These are phyloP conservation scores for Carlito syrichta DNA, from an alignment of 2,113 vertebrate species.

Conservation along the genomic window DNA sequence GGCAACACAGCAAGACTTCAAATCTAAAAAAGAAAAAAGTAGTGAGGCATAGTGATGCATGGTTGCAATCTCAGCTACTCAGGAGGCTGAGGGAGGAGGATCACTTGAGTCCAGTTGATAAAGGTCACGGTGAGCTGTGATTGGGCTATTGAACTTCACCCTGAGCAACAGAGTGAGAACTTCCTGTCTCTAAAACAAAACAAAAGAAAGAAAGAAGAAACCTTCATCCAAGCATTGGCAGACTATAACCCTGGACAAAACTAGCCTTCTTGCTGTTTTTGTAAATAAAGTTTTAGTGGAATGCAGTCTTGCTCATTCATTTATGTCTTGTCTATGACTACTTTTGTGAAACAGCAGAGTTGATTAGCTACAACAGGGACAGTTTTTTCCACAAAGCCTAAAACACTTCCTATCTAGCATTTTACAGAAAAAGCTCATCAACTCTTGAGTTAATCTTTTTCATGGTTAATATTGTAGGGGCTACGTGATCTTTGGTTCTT, in stretches of 20 bases:
- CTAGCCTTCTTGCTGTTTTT: not conserved
- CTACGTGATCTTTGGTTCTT: not conserved
- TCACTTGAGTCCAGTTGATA: no score
- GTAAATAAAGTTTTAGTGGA: not conserved
- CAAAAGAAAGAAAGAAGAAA: no score
- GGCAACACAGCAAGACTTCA: no score
- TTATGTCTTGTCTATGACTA: not conserved
- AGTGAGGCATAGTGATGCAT: no score
- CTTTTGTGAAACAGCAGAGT: not conserved
- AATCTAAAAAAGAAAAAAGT: no score
- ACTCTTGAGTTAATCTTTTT: not conserved
- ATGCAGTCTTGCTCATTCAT: not conserved
- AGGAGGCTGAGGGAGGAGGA: no score
- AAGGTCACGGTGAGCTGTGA: no score
- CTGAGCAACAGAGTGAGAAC: no score
- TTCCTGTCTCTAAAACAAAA: no score
- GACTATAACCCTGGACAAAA: not conserved
- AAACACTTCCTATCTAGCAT: not conserved
- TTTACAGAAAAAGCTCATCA: not conserved
- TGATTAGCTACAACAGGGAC: not conserved
- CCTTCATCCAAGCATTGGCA: not conserved
- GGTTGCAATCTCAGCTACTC: no score
- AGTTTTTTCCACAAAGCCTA: not conserved
- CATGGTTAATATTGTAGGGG: not conserved
- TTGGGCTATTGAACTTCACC: no score